Evolutionary conservation across 1,140 invertebrate species (phyloP).

Genomic region (Epicauta chinensis): DNA sequence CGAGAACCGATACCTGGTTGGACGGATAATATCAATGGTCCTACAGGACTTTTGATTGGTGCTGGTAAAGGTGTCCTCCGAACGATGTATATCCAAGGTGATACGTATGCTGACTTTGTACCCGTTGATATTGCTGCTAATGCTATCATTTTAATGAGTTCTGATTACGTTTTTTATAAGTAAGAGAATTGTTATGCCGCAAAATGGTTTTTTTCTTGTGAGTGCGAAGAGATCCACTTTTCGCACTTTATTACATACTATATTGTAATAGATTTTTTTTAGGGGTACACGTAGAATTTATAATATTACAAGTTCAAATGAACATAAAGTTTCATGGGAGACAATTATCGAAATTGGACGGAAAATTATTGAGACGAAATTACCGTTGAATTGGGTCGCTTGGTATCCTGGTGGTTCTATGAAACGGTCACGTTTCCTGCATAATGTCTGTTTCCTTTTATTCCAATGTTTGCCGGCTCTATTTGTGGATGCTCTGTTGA

Average conservation of each 20-base stretch:
- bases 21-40: constrained; percentile 89
- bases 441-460: constrained; percentile 72
- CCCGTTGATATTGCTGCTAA: constrained; percentile 78
- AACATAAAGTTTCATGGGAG: constrained; percentile 75
- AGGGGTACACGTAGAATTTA: constrained; percentile 51
- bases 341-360: constrained; percentile 81
- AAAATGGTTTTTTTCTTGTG: constrained; percentile 37
- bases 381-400: constrained; percentile 71
- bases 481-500: constrained; percentile 67
- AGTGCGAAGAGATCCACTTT: no score
- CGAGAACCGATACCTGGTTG: constrained; percentile 72
- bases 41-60: constrained; percentile 67
- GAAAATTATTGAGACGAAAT: constrained; percentile 60
- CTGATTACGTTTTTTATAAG: constrained; percentile 51
- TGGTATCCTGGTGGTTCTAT: constrained; percentile 87
- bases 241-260: no score
- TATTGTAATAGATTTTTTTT: constrained; percentile 15
- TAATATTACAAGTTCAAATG: constrained; percentile 65
- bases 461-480: constrained; percentile 83
- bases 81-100: constrained; percentile 71
- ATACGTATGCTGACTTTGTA: constrained; percentile 72
- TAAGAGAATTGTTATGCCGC: constrained; percentile 25
- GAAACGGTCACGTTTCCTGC: constrained; percentile 68
- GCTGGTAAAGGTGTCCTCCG: constrained; percentile 76
- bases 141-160: constrained; percentile 62